A percentile compares a stretch with the other conserved stretches of the same genome.
phyloP scores from a whole-genome alignment of 1,140 invertebrate species.

The Drosophila ercepeae region DNA sequence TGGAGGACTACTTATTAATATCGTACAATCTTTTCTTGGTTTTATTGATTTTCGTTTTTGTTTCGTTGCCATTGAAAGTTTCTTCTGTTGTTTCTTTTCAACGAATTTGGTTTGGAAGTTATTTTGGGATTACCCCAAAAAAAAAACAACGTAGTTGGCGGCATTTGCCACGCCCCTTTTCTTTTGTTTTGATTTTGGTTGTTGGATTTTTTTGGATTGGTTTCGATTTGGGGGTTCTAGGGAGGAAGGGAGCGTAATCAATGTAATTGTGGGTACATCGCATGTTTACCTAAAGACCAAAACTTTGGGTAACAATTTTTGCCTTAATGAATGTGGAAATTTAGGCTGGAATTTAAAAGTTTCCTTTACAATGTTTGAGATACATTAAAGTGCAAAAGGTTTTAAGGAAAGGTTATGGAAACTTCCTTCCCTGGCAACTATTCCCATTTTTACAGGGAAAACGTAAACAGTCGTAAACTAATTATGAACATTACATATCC shows the following conservation, averaged over 20 bases:
- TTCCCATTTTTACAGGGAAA: slow-evolving; percentile 15
- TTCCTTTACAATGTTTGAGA: no score
- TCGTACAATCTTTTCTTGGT: slow-evolving; percentile 45
- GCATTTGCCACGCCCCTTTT: slow-evolving; percentile 39
- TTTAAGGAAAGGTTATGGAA: background rate
- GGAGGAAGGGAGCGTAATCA: slow-evolving; percentile 48
- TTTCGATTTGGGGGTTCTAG: no score
- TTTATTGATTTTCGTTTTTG: slow-evolving; percentile 52
- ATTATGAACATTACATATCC: slow-evolving; percentile 67
- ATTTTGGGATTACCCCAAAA: slow-evolving; percentile 62
- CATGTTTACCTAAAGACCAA: slow-evolving; percentile 29
- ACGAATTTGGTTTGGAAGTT: slow-evolving; percentile 41
- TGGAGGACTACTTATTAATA: slow-evolving; percentile 44
- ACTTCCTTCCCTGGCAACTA: background rate
- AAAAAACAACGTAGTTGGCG: slow-evolving; percentile 9
- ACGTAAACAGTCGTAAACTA: slow-evolving; percentile 54
- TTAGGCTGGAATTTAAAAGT: slow-evolving; percentile 8
- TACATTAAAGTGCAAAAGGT: background rate
- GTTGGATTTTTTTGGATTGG: background rate
- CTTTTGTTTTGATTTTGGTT: slow-evolving; percentile 44
- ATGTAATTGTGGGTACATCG: slow-evolving; percentile 45
- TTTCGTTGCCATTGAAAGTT: slow-evolving; percentile 68
- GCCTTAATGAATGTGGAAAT: slow-evolving; percentile 35
- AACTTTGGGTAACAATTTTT: slow-evolving; percentile 37
- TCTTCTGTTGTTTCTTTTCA: slow-evolving; percentile 31